These are phyloP conservation scores for Lophura nycthemera DNA, from an alignment of 2,113 vertebrate species.

Conservation along the genomic window DNA sequence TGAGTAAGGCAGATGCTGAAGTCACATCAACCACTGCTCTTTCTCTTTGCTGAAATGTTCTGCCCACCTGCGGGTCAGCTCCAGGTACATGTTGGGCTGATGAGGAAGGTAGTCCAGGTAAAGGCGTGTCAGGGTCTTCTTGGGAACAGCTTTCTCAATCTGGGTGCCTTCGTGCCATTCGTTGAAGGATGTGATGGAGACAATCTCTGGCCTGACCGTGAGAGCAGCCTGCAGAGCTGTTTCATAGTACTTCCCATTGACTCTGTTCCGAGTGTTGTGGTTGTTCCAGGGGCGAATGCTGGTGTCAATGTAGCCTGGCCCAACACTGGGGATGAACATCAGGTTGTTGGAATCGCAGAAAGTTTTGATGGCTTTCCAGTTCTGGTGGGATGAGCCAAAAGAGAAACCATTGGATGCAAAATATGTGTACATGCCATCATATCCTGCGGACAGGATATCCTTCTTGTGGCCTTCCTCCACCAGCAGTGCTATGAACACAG, in stretches of 20 bases:
- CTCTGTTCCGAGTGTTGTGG: constrained; percentile 89
- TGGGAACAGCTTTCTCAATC: constrained; percentile 87
- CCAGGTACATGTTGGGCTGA: constrained; percentile 83
- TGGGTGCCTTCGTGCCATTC: constrained; percentile 94
- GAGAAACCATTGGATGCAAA: constrained; percentile 93
- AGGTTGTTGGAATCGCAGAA: constrained; percentile 89
- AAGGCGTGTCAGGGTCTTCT: constrained; percentile 84
- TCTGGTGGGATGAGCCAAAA: constrained; percentile 92
- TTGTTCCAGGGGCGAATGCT: constrained; percentile 92
- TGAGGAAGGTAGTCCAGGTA: constrained; percentile 89
- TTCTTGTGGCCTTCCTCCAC: constrained; percentile 90
- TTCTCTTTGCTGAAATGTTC: constrained; percentile 92
- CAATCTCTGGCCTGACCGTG: constrained; percentile 85
- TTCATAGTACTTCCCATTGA: constrained; percentile 91
- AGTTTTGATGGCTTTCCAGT: constrained; percentile 89
- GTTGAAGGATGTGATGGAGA: constrained; percentile 92
- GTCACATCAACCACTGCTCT: constrained; percentile 90
- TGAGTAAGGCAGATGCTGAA: background rate
- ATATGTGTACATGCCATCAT: constrained; percentile 91
- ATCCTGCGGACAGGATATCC: constrained; percentile 85
- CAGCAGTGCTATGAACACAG: constrained; percentile 85
- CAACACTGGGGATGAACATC: constrained; percentile 89
- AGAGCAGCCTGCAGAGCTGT: constrained; percentile 89
- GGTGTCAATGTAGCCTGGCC: constrained; percentile 89
- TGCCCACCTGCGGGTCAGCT: constrained; percentile 89